Percentiles rank a stretch among this genome's conserved stretches.
Evolutionary conservation across 2,888 invertebrate genomes (phyloP).

Genomic region (Agrotis clavis): DNA sequence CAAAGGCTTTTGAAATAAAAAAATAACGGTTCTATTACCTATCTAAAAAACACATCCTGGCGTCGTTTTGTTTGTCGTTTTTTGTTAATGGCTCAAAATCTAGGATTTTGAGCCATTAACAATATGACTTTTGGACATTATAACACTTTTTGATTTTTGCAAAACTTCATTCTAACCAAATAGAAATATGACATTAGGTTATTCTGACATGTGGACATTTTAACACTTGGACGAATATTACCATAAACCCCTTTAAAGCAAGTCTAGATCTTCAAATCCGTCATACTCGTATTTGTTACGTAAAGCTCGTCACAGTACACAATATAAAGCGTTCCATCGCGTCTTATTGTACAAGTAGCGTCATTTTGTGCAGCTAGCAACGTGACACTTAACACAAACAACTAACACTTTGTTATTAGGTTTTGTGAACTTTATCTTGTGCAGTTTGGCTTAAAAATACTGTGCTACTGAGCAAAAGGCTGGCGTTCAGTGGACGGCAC

Average conservation of each 20-base stretch:
- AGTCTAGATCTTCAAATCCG: not conserved
- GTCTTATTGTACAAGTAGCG: not conserved
- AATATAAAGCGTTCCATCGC: conserved; percentile 10
- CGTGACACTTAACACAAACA: conserved; percentile 33
- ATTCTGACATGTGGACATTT: too few species aligned
- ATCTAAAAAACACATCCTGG: too few species aligned
- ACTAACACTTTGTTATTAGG: conserved; percentile 46
- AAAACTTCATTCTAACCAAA: too few species aligned
- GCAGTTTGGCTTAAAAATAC: conserved; percentile 41
- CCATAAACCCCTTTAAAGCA: not conserved
- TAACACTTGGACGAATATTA: too few species aligned
- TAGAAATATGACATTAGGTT: too few species aligned
- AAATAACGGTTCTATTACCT: too few species aligned
- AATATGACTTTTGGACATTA: too few species aligned
- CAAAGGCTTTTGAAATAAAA: too few species aligned
- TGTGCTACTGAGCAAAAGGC: conserved; percentile 9
- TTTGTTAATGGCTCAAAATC: too few species aligned
- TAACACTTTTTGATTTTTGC: too few species aligned
- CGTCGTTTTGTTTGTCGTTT: too few species aligned
- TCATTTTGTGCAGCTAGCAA: conserved; percentile 1
- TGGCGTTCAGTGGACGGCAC: not conserved
- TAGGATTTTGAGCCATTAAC: too few species aligned
- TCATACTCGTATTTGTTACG: not conserved
- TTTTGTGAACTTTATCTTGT: conserved; percentile 48
- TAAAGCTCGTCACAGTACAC: not conserved